phyloP scores from a whole-genome alignment of 2,797 vertebrate species.

The Hippoglossus hippoglossus region DNA sequence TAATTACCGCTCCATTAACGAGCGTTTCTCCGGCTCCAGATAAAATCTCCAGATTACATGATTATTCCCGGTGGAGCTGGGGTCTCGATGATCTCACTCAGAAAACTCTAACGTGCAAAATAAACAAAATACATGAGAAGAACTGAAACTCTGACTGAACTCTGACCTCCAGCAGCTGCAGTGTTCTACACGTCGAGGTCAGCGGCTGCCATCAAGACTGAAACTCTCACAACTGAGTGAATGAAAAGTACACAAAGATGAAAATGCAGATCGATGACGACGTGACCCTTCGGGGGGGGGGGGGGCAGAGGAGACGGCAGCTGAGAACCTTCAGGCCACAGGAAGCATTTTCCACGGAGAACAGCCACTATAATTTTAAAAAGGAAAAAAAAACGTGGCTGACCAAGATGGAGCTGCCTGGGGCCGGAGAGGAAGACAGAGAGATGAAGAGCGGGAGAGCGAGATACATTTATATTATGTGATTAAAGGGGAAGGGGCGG shows the following conservation, averaged over 20 bases:
- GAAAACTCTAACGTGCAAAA: too few species aligned
- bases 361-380: neutral
- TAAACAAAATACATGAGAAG: too few species aligned
- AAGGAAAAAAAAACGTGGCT: neutral
- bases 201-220: too few species aligned
- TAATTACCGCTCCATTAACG: neutral
- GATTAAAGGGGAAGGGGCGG: constrained; percentile 64
- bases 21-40: neutral
- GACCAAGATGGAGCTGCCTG: constrained; percentile 60
- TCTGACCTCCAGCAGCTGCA: too few species aligned
- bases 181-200: too few species aligned
- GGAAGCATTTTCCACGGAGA: neutral
- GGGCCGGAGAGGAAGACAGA: constrained; percentile 53
- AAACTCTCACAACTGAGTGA: too few species aligned
- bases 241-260: too few species aligned
- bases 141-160: too few species aligned
- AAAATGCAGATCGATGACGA: too few species aligned
- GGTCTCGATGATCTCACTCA: neutral
- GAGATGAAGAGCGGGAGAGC: constrained; percentile 53
- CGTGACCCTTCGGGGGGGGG: too few species aligned
- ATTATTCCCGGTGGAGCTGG: neutral
- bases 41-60: neutral
- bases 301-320: too few species aligned
- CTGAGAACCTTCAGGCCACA: neutral
- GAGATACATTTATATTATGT: constrained; percentile 77